A percentile compares a stretch with the other conserved stretches of the same genome.
Evolutionary conservation across 2,888 invertebrate species (phyloP).

Genomic region (Cheilosia variabilis): DNA sequence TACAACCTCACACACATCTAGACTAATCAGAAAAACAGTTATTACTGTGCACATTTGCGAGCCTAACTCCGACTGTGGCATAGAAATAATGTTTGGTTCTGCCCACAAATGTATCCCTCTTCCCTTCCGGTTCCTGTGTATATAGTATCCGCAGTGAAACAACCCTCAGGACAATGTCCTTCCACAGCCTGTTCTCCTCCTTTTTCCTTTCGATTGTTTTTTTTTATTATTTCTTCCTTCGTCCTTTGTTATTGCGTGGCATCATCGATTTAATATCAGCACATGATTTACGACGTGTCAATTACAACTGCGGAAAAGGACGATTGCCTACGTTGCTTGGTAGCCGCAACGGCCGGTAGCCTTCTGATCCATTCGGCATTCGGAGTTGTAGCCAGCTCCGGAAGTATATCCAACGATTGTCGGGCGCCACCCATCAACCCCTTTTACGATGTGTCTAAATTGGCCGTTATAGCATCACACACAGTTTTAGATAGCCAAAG

Average conservation of each 20-base stretch:
- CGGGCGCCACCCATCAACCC: conserved; percentile 43
- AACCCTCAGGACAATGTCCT: conserved; percentile 45
- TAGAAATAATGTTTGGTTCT: conserved; percentile 33
- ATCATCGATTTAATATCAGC: conserved; percentile 74
- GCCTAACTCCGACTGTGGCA: conserved; percentile 1
- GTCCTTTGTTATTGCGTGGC: conserved; percentile 65
- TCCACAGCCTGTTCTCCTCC: neutral
- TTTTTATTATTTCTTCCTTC: conserved; percentile 43
- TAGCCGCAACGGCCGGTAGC: conserved; percentile 8
- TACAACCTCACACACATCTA: conserved; percentile 4
- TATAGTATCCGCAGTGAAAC: conserved; percentile 10
- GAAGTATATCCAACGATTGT: conserved; percentile 29
- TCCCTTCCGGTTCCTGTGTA: conserved; percentile 14
- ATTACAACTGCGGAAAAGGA: conserved; percentile 74
- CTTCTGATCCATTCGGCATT: conserved; percentile 16
- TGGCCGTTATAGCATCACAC: conserved; percentile 60
- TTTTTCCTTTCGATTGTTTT: conserved; percentile 47
- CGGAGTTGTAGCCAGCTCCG: conserved; percentile 18
- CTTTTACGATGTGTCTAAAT: conserved; percentile 73
- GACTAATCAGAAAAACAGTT: conserved; percentile 20
- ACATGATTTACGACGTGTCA: conserved; percentile 76
- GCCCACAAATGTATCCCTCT: conserved; percentile 14
- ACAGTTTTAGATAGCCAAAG: conserved; percentile 57
- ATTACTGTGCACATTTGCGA: neutral
- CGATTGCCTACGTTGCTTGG: conserved; percentile 57